These are phyloP conservation scores for Perdita meconis DNA, from an alignment of 2,888 invertebrate genomes.

Conservation along the genomic window DNA sequence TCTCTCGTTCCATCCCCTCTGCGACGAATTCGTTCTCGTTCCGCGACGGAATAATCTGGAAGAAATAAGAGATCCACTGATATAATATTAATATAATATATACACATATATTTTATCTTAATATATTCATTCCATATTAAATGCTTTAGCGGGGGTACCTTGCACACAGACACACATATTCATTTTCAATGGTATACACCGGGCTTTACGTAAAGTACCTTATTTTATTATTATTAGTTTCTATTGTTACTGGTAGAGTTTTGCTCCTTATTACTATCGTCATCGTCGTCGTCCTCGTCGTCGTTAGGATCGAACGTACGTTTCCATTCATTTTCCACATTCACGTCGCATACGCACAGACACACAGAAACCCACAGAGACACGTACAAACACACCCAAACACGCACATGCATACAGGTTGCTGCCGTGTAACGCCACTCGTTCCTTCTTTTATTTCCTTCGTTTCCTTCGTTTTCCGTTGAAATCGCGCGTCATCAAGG, in stretches of 20 bases:
- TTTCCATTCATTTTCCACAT: slow-evolving; percentile 27
- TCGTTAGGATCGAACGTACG: slow-evolving; percentile 31
- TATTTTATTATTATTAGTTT: slow-evolving; percentile 69
- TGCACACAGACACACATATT: slow-evolving; percentile 76
- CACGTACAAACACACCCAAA: too few relatives aligned
- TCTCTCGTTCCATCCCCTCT: slow-evolving; percentile 55
- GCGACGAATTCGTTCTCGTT: slow-evolving; percentile 69
- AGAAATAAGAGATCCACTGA: slow-evolving; percentile 72
- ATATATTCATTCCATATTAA: slow-evolving; percentile 82
- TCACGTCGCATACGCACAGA: not conserved
- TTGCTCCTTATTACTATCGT: slow-evolving; percentile 26
- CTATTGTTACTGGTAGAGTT: slow-evolving; percentile 49
- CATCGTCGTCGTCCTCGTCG: slow-evolving; percentile 44
- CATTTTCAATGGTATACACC: slow-evolving; percentile 76
- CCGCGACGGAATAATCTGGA: slow-evolving; percentile 66
- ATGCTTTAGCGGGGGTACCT: slow-evolving; percentile 81
- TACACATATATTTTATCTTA: slow-evolving; percentile 79
- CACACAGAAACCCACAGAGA: too few relatives aligned
- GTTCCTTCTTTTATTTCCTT: slow-evolving; percentile 13
- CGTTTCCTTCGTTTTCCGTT: slow-evolving; percentile 1
- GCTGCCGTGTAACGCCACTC: slow-evolving; percentile 9
- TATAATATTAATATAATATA: slow-evolving; percentile 74
- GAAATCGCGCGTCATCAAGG: slow-evolving; percentile 18
- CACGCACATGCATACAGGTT: slow-evolving; percentile 11
- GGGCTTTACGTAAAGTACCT: slow-evolving; percentile 82